These are phyloP conservation scores for Ophioninae sp. DNA, from an alignment of 2,888 invertebrate genomes.

Conservation along the genomic window DNA sequence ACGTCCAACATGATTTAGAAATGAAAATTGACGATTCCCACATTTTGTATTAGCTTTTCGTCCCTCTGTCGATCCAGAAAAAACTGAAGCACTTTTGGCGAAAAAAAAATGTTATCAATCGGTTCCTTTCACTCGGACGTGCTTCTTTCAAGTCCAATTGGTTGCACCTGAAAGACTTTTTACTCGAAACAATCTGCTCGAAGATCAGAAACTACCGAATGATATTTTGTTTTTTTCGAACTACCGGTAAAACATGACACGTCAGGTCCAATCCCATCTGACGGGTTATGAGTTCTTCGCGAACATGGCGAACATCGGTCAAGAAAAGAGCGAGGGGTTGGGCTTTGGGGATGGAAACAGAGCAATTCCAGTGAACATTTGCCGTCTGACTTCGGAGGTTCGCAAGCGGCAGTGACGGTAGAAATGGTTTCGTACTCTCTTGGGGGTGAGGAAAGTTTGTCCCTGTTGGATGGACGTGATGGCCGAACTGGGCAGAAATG, in stretches of 20 bases:
- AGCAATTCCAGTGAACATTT: constrained; percentile 54
- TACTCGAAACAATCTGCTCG: not conserved
- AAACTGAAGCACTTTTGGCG: too few relatives aligned
- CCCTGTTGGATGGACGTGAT: constrained; percentile 42
- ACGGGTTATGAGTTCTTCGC: not conserved
- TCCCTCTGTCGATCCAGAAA: too few relatives aligned
- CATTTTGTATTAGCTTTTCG: too few relatives aligned
- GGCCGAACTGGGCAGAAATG: constrained; percentile 41
- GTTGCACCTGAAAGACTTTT: not conserved
- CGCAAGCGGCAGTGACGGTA: constrained; percentile 26
- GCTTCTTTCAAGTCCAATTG: not conserved
- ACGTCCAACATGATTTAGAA: too few relatives aligned
- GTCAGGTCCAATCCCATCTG: not conserved
- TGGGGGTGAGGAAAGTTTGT: constrained; percentile 51
- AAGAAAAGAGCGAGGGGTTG: not conserved
- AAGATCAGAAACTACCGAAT: not conserved
- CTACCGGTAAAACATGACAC: not conserved
- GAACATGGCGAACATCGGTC: not conserved
- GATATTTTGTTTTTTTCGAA: constrained; percentile 12
- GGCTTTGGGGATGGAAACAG: constrained; percentile 8
- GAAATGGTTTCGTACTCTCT: constrained; percentile 50
- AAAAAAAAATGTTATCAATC: too few relatives aligned
- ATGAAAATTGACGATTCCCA: too few relatives aligned
- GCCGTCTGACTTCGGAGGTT: constrained; percentile 47
- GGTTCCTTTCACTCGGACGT: too few relatives aligned